Base-by-base conservation (phyloP, 23 tunicate genomes). In the Trididemnum nubilum region DNA sequence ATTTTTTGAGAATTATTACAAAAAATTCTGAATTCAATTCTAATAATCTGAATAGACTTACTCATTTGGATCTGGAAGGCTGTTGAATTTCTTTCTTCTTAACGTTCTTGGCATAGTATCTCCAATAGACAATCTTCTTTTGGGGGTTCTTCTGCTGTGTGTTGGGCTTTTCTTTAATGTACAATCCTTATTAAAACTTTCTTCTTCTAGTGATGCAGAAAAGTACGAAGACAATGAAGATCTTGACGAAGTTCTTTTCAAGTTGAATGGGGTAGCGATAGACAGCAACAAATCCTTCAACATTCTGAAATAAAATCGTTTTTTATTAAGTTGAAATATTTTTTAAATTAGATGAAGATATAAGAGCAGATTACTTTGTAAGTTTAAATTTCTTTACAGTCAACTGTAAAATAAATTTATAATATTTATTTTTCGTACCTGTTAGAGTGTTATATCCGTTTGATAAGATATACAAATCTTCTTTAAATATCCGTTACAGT, bases 271-370 rank as follows among this genome's bases (percentile, higher is more conserved):
- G 25, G 78, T 73, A 18, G 58, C 31, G 7, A 73, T 73, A 2
- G 78, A 73, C 7, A 73, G 29, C 15, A 73, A n/a, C 24, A 73
- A 39, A 73, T 73, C 78, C 33, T 73, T 73, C 58, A 73, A 39
- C 78, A 73, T 73, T 73, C 31, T 73, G 78, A 44, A 44, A 44
- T n/a, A n/a, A n/a, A n/a, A n/a, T n/a, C n/a, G n/a, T n/a, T n/a
- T n/a, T n/a, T n/a, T n/a, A n/a, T n/a, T n/a, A n/a, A n/a, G n/a
- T n/a, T n/a, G n/a, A n/a, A n/a, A n/a, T n/a, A n/a, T n/a, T n/a
- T n/a, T n/a, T n/a, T n/a, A n/a, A n/a, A n/a, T n/a, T n/a, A n/a
- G n/a, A n/a, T n/a, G n/a, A n/a, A n/a, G n/a, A n/a, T n/a, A n/a
- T n/a, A n/a, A n/a, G n/a, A n/a, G n/a, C n/a, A n/a, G n/a, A n/a